Evolutionary conservation across 2,797 vertebrate species (phyloP).

Genomic region (Enteromius argenteus): DNA sequence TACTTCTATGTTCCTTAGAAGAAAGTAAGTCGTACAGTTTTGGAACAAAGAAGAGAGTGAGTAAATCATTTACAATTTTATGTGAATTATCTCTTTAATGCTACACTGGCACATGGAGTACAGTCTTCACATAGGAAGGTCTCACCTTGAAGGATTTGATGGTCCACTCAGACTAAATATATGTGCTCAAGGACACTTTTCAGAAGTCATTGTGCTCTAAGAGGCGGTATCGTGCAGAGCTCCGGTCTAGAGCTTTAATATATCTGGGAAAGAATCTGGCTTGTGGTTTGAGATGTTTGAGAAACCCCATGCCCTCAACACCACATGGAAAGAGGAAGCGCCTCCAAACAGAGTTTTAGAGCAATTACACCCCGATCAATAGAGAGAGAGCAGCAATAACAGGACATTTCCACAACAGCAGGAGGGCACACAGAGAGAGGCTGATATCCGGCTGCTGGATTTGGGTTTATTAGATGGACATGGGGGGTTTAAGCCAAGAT

Average conservation of each 20-base stretch:
- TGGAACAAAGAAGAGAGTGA: not conserved
- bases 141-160: slow-evolving; percentile 31
- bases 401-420: slow-evolving; percentile 51
- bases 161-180: slow-evolving; percentile 3
- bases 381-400: slow-evolving; percentile 50
- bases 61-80: not conserved
- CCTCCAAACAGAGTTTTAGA: slow-evolving; percentile 55
- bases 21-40: not conserved
- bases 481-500: slow-evolving; percentile 43
- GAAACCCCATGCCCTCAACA: slow-evolving; percentile 50
- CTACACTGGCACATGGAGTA: not conserved
- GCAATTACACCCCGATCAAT: slow-evolving; percentile 62
- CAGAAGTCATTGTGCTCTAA: slow-evolving; percentile 56
- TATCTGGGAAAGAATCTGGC: slow-evolving; percentile 36
- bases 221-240: slow-evolving; percentile 48
- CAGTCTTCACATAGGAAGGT: slow-evolving; percentile 1
- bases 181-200: slow-evolving; percentile 7
- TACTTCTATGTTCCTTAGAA: not conserved
- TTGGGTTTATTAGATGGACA: slow-evolving; percentile 43
- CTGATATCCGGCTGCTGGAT: slow-evolving; percentile 39
- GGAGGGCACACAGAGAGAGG: slow-evolving; percentile 31
- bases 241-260: slow-evolving; percentile 42
- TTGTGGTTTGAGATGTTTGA: slow-evolving; percentile 43
- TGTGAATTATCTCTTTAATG: not conserved
- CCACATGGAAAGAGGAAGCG: slow-evolving; percentile 56